These are phyloP conservation scores for Bambusicola thoracicus DNA, from an alignment of 2,113 vertebrate species.

Conservation along the genomic window DNA sequence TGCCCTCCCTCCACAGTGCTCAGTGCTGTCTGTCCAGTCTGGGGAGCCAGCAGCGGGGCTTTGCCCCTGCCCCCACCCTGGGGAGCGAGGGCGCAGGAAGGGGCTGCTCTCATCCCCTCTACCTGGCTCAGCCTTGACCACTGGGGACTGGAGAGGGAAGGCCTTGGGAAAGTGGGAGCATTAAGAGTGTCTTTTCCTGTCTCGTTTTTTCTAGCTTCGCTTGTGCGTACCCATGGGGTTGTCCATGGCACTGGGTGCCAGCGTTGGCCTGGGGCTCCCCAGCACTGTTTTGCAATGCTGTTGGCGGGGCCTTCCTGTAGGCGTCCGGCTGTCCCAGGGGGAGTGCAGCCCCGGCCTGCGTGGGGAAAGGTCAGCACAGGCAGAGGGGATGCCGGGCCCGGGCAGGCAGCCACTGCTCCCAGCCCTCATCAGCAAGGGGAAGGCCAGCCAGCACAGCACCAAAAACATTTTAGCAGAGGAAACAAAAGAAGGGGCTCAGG, in stretches of 20 bases:
- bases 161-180: not conserved
- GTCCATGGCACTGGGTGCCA: not conserved
- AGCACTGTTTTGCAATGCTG: constrained; percentile 23
- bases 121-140: rapidly evolving
- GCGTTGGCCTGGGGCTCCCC: not conserved
- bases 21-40: rapidly evolving
- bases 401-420: not conserved
- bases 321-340: not conserved
- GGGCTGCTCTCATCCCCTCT: not conserved
- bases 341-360: not conserved
- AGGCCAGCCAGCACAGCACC: not conserved
- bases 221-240: not conserved
- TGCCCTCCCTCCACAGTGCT: not conserved
- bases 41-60: rapidly evolving
- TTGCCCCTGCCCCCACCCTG: rapidly evolving
- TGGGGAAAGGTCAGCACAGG: constrained; percentile 28
- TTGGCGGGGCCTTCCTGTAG: constrained; percentile 14
- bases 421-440: not conserved
- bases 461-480: not conserved
- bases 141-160: not conserved
- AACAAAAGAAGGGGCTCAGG: not conserved
- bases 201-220: not conserved
- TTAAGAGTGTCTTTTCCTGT: not conserved
- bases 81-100: not conserved
- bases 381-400: not conserved